Conservation (phyloP, 2,797 vertebrate species). For the Acestrorhynchus altus region DNA sequence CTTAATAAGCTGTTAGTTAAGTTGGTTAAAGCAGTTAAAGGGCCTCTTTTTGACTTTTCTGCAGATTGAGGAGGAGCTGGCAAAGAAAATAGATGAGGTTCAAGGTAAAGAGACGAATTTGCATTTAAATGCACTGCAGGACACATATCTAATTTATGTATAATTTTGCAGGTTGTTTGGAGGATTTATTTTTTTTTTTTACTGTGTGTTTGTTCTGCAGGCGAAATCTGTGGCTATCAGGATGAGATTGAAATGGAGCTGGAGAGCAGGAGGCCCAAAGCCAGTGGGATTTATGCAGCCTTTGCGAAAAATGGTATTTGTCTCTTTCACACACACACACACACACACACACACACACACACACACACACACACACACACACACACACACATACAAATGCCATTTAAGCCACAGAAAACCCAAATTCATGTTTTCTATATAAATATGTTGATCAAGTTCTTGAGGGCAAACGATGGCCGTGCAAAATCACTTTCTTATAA, state of each 20-base stretch:
- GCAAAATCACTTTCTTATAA: too few species aligned
- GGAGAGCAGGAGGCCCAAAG: constrained; percentile 86
- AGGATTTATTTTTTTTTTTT: not conserved
- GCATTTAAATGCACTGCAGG: not conserved
- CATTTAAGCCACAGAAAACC: not conserved
- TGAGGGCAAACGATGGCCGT: too few species aligned
- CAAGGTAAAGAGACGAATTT: constrained; percentile 81
- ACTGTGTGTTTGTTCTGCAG: constrained; percentile 64
- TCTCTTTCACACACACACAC: not conserved
- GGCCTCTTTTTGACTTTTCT: constrained; percentile 37
- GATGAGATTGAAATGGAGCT: constrained; percentile 94
- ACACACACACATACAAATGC: constrained; percentile 3
- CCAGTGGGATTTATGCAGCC: constrained; percentile 86
- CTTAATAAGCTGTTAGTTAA: not conserved
- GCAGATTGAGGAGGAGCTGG: constrained; percentile 89
- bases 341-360: constrained; percentile 14
- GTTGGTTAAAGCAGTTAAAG: not conserved
- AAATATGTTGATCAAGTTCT: too few species aligned
- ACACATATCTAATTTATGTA: not conserved
- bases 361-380: constrained; percentile 11
- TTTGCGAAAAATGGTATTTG: constrained; percentile 82
- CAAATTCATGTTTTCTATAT: too few species aligned
- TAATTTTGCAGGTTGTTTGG: not conserved
- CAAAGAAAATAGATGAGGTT: constrained; percentile 87
- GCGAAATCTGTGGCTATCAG: constrained; percentile 89